Conservation (phyloP, 2,797 vertebrate species). For the Notamacropus eugenii region DNA sequence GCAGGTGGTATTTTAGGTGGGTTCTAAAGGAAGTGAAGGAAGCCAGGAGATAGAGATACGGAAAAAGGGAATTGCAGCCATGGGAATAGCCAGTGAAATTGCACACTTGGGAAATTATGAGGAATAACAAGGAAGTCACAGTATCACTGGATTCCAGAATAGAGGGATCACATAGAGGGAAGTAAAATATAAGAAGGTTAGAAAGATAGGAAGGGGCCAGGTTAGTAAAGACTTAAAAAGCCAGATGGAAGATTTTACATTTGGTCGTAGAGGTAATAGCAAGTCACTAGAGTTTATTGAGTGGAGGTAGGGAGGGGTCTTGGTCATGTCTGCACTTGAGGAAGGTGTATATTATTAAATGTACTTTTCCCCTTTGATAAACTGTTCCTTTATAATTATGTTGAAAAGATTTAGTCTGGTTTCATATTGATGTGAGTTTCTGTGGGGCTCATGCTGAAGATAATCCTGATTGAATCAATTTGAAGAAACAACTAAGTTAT, state of each 20-base stretch:
- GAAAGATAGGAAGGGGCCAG: background rate
- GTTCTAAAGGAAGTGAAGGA: background rate
- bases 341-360: constrained; percentile 21
- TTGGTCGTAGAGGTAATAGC: background rate
- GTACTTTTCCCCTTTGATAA: background rate
- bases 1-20: background rate
- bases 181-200: background rate
- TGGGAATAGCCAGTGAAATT: background rate
- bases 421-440: background rate
- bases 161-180: background rate
- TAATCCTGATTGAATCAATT: background rate
- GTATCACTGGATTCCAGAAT: background rate
- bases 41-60: background rate
- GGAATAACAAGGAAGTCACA: background rate
- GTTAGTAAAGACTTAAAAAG: background rate
- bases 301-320: background rate
- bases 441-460: background rate
- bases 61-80: background rate
- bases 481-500: background rate
- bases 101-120: background rate
- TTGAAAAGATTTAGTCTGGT: constrained; percentile 15
- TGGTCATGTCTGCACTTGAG: background rate
- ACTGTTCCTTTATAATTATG: constrained; percentile 29
- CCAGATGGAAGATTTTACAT: background rate
- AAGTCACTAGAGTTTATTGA: background rate